phyloP scores from a whole-genome alignment of 1,140 invertebrate species.

The Polyergus mexicanus region DNA sequence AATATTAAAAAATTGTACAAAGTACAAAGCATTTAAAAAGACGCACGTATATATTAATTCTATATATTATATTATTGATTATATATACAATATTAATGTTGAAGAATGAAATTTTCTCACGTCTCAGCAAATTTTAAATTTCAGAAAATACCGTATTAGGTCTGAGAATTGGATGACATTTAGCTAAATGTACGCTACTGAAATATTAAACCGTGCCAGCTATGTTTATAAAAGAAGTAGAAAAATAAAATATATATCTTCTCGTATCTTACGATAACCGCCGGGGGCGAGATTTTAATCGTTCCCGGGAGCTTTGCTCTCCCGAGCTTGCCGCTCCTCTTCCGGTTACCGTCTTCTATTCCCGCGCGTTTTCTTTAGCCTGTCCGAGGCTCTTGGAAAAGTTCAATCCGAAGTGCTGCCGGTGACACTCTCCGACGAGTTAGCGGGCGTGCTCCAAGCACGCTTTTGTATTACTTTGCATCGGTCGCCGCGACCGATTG shows the following conservation, averaged over 20 bases:
- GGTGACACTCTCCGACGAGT: conserved; percentile 70
- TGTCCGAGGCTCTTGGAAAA: conserved; percentile 63
- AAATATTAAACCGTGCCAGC: neutral
- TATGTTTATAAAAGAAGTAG: neutral
- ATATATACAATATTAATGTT: no score
- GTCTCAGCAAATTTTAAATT: neutral
- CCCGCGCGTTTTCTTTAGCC: conserved; percentile 59
- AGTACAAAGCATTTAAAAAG: neutral
- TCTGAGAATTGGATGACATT: neutral
- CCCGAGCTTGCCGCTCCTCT: conserved; percentile 23
- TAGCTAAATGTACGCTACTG: neutral
- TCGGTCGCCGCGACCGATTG: conserved; percentile 58
- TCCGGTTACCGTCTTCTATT: conserved; percentile 33
- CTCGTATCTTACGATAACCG: neutral
- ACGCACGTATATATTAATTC: neutral
- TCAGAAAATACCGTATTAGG: neutral
- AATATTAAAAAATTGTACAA: neutral
- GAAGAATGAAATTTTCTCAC: neutral
- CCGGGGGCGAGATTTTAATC: conserved; percentile 44
- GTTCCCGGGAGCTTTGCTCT: conserved; percentile 32
- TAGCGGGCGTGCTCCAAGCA: conserved; percentile 54
- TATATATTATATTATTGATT: no score
- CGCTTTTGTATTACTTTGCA: conserved; percentile 72
- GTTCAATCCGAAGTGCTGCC: conserved; percentile 68
- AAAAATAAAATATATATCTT: neutral